These are phyloP conservation scores for Pinctada fucata DNA, from an alignment of 2,888 invertebrate species.

Conservation along the genomic window DNA sequence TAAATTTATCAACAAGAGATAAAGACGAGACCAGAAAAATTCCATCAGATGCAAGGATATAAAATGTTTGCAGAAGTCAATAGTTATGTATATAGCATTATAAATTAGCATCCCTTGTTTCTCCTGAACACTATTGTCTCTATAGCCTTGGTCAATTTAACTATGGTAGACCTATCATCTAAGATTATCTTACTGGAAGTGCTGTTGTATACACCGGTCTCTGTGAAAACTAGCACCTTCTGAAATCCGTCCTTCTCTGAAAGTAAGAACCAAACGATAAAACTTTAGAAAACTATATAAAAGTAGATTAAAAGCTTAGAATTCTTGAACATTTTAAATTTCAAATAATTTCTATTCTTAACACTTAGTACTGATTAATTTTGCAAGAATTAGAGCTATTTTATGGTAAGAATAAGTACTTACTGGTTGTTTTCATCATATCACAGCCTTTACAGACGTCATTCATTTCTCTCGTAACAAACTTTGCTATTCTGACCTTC, in stretches of 20 bases:
- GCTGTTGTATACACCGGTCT: background rate
- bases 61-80: too few relatives aligned
- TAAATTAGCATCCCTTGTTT: constrained; percentile 13
- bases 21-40: too few relatives aligned
- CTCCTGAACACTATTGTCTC: constrained; percentile 23
- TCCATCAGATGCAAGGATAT: too few relatives aligned
- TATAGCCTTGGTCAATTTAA: constrained; percentile 19
- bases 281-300: background rate
- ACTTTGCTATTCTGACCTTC: constrained; percentile 42
- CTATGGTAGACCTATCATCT: background rate
- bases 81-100: background rate
- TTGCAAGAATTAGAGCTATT: too few relatives aligned
- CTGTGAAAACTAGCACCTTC: constrained; percentile 24
- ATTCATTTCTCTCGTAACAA: constrained; percentile 35
- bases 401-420: too few relatives aligned
- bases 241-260: background rate
- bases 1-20: too few relatives aligned
- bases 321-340: background rate
- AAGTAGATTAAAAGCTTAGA: background rate
- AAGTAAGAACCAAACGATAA: constrained; percentile 12
- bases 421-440: too few relatives aligned
- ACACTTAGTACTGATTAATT: too few relatives aligned
- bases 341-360: too few relatives aligned
- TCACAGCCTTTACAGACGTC: too few relatives aligned
- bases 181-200: background rate